Conservation (phyloP, 2,888 invertebrate genomes). For the Mactromeris polynyma region DNA sequence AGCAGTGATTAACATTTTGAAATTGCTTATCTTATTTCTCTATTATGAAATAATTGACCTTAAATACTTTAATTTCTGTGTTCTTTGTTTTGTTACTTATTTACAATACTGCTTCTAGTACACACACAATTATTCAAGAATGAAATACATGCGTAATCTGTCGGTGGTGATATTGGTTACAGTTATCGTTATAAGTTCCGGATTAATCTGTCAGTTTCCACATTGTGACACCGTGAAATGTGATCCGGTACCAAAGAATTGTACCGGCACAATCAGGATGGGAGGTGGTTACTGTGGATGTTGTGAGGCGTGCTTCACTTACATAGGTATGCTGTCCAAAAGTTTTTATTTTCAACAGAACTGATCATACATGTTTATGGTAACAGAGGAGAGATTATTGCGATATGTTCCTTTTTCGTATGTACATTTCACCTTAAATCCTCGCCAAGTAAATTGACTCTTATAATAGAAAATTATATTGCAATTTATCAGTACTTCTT, state of each 20-base stretch:
- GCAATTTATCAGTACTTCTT: no score
- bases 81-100: background rate
- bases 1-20: background rate
- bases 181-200: conserved; percentile 2
- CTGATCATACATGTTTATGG: background rate
- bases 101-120: no score
- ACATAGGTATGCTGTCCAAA: background rate
- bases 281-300: conserved; percentile 44
- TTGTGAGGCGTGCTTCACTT: conserved; percentile 26
- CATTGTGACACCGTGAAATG: conserved; percentile 53
- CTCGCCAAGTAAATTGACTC: no score
- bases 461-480: no score
- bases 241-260: conserved; percentile 19
- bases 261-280: background rate
- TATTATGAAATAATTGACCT: background rate
- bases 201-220: conserved; percentile 52
- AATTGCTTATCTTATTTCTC: background rate
- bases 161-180: background rate
- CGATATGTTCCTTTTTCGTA: no score
- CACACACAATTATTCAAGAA: no score
- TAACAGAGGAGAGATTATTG: background rate
- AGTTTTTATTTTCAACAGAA: background rate
- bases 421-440: no score
- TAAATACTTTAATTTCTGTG: background rate
- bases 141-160: background rate